Conservation (phyloP, 2,888 invertebrate species). For the Pteria penguin region DNA sequence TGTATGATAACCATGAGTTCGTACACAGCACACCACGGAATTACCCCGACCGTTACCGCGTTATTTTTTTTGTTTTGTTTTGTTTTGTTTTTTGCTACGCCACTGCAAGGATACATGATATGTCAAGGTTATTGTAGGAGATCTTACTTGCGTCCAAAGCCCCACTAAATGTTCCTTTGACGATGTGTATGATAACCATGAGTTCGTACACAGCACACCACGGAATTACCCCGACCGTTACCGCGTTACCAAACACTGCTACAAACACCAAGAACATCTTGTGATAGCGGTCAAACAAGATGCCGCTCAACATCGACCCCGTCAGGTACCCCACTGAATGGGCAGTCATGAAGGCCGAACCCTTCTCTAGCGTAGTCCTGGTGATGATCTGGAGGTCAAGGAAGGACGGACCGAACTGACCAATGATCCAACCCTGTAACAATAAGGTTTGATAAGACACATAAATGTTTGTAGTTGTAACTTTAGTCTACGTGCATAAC, state of each 20-base stretch:
- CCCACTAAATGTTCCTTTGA: conserved; percentile 41
- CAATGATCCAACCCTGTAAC: conserved; percentile 47
- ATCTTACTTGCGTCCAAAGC: conserved; percentile 38
- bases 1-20: conserved; percentile 68
- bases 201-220: conserved; percentile 75
- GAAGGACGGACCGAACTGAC: conserved; percentile 48
- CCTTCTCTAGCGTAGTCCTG: conserved; percentile 35
- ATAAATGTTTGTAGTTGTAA: no score
- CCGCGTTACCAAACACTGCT: conserved; percentile 74
- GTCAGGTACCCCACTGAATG: conserved; percentile 47
- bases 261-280: conserved; percentile 76
- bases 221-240: conserved; percentile 76
- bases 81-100: no score
- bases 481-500: no score
- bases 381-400: conserved; percentile 47
- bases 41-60: conserved; percentile 73
- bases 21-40: conserved; percentile 78
- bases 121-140: no score
- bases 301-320: conserved; percentile 51
- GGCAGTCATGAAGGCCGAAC: conserved; percentile 49
- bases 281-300: conserved; percentile 59
- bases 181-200: conserved; percentile 64
- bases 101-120: no score
- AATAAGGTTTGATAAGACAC: no score
- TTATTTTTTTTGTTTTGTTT: no score